Conservation (phyloP, 2,888 invertebrate genomes). For the Hydriomena furcata region DNA sequence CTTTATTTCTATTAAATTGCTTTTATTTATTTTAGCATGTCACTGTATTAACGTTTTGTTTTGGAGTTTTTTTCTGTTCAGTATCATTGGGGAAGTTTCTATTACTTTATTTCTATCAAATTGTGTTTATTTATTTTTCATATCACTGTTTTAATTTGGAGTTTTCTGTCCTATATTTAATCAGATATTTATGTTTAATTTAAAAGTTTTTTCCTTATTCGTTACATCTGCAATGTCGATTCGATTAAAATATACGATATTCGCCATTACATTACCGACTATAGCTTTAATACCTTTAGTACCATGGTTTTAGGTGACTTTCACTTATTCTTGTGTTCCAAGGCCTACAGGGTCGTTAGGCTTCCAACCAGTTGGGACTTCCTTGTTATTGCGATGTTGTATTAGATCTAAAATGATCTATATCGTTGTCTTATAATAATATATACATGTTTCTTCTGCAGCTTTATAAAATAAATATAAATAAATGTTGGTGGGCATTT, state of each 20-base stretch:
- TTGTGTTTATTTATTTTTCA: neutral
- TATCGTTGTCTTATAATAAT: neutral
- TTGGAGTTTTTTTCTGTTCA: no score
- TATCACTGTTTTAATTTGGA: neutral
- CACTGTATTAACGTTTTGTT: no score
- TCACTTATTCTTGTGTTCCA: constrained; percentile 26
- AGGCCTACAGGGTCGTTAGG: constrained; percentile 27
- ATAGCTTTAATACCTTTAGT: constrained; percentile 10
- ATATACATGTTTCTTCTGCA: no score
- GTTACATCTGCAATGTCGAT: neutral
- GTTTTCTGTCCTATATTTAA: neutral
- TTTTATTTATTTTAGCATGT: no score
- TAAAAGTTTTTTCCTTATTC: constrained; percentile 1
- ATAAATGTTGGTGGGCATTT: no score
- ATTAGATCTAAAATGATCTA: constrained; percentile 17
- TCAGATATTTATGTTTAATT: no score
- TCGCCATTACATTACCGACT: constrained; percentile 9
- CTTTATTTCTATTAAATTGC: neutral
- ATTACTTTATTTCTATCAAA: no score
- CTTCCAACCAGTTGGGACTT: constrained; percentile 27
- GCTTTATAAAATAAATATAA: no score
- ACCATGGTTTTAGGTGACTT: constrained; percentile 22
- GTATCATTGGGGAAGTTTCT: no score
- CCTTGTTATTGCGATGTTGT: constrained; percentile 23
- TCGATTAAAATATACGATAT: constrained; percentile 6